Evolutionary conservation across 2,888 invertebrate species (phyloP), one percentile per base, ranked within the genome.

Genomic region (Ypsolopha scabrella): DNA sequence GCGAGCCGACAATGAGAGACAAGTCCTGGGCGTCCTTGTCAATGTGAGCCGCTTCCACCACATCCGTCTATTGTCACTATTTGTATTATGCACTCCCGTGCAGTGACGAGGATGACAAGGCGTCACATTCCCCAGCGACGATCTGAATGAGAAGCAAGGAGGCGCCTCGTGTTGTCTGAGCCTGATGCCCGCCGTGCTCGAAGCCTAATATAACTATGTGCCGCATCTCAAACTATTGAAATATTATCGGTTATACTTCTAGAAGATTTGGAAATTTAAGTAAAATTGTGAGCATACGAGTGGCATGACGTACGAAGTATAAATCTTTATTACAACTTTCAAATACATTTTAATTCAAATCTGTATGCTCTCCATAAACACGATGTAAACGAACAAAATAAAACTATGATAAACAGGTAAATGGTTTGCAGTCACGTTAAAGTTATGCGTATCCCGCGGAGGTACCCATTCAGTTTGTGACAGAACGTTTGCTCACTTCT

Each of bases 21-120:
- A 79, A 81, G 80, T 82, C 83, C 82, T 80, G 80, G 80, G 80
- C 85, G 85, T 81, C 85, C 85, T 85, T 86, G 85, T 85, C 85
- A 85, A 85, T 86, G 86, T 80, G 80, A 85, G 82, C 86, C 80
- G 78, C 85, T 85, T 82, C 81, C 80, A 80, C 79, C 77, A 85
- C 81, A 85, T 85, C 86, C 85, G 85, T 85, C 85, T 82, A 85
- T 83, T 83, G 83, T 83, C 78, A 72, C 71, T 80, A 72, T 82
- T 79, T 80, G 77, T 81, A 74, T 82, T 70, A 77, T 81, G 75
- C 74, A 78, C 77, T 80, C 77, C 75, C 75, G 80, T 78, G 24
- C 24, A 72, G 68, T 72, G 75, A 70, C 73, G 67, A 70, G 62
- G 69, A 78, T 78, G 78, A 80, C 77, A 60, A 57, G 55, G 52